A percentile compares a stretch with the other conserved stretches of the same genome.
These are phyloP conservation scores for Chaetodon trifascialis DNA, from an alignment of 2,113 vertebrate species.

Conservation along the genomic window DNA sequence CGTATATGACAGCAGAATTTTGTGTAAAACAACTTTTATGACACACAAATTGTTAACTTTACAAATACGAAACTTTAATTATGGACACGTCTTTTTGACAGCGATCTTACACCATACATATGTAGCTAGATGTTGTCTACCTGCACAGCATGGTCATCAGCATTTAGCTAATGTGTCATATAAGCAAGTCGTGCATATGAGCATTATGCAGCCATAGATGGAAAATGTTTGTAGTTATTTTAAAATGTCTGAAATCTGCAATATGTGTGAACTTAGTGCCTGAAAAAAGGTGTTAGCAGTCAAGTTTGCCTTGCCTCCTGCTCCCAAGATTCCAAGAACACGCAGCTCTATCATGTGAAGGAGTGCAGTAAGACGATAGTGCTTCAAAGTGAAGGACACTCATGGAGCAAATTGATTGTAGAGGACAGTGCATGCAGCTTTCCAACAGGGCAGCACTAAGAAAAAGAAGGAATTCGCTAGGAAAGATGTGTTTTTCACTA, in stretches of 20 bases:
- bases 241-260: conserved; percentile 1
- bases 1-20: no score
- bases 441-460: conserved; percentile 7
- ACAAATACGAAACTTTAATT: no score
- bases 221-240: neutral
- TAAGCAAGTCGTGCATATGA: neutral
- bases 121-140: neutral
- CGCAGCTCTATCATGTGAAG: conserved; percentile 23
- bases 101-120: no score
- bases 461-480: neutral
- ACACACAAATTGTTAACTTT: no score
- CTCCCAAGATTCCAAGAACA: neutral
- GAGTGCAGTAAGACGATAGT: conserved; percentile 23
- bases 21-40: no score
- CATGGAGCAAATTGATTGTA: conserved; percentile 38
- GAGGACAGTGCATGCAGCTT: conserved; percentile 31
- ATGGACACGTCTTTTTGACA: no score
- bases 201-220: neutral
- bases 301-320: neutral
- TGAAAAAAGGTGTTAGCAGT: conserved; percentile 6
- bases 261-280: conserved; percentile 19
- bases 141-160: neutral
- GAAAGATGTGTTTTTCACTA: neutral
- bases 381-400: conserved; percentile 66
- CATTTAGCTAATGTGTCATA: neutral